Percentiles rank a stretch among this genome's conserved stretches.
phyloP scores from a whole-genome alignment of 2,797 vertebrate genomes.

The Scyliorhinus canicula region DNA sequence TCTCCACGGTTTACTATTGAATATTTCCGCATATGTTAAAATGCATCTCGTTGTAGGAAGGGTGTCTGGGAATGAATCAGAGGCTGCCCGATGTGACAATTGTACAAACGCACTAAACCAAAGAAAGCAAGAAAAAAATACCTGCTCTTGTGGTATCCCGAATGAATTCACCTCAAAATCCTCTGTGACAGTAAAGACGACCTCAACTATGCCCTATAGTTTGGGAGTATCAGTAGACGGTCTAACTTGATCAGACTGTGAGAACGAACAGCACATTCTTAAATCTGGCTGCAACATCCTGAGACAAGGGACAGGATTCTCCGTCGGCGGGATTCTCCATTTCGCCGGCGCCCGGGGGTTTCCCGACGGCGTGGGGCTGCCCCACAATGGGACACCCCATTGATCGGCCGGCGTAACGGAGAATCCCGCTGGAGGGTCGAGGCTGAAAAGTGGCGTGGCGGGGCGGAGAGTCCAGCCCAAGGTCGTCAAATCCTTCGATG shows the following conservation, averaged over 20 bases:
- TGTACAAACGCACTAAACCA: not conserved
- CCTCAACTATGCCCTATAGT: not conserved
- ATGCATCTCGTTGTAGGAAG: not conserved
- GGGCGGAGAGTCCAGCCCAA: too few species aligned
- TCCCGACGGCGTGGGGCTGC: too few species aligned
- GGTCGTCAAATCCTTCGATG: not conserved
- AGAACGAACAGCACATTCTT: not conserved
- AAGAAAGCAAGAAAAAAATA: not conserved
- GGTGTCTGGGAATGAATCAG: not conserved
- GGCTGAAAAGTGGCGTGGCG: too few species aligned
- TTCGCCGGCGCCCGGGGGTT: too few species aligned
- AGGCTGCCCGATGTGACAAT: not conserved
- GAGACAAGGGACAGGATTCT: too few species aligned
- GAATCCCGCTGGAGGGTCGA: too few species aligned
- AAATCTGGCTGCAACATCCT: not conserved
- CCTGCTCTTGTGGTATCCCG: not conserved
- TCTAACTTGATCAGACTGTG: too few species aligned
- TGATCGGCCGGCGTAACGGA: too few species aligned
- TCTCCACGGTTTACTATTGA: not conserved
- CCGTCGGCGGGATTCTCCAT: too few species aligned
- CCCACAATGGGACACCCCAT: too few species aligned
- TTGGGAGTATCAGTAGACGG: not conserved
- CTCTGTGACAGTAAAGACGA: not conserved
- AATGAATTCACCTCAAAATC: not conserved
- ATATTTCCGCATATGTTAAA: not conserved